phyloP scores from a whole-genome alignment of 2,888 invertebrate genomes.

The Drosophila suboccidentalis region DNA sequence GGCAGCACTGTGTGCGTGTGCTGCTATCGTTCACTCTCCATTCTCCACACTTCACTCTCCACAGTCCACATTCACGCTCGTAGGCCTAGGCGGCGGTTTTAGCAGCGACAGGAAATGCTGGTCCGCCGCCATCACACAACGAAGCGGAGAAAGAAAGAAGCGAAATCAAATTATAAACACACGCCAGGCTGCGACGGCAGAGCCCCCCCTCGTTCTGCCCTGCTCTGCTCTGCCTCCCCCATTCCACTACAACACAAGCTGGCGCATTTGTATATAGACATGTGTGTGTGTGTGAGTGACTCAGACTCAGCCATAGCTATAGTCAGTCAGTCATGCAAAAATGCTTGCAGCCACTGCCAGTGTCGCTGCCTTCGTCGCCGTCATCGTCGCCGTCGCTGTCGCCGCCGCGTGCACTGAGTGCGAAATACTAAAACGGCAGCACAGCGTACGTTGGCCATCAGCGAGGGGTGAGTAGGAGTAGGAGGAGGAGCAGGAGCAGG shows the following conservation, averaged over 20 bases:
- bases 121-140: constrained; percentile 54
- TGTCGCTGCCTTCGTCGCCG: constrained; percentile 35
- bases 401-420: constrained; percentile 71
- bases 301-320: constrained; percentile 63
- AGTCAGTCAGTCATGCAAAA: constrained; percentile 75
- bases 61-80: constrained; percentile 25
- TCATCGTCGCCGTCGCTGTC: constrained; percentile 25
- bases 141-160: constrained; percentile 69
- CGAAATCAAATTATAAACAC: constrained; percentile 79
- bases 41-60: constrained; percentile 7
- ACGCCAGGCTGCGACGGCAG: constrained; percentile 68
- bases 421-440: constrained; percentile 77
- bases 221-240: constrained; percentile 17
- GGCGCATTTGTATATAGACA: constrained; percentile 34
- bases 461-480: background rate
- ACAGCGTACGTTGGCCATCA: constrained; percentile 19
- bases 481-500: background rate
- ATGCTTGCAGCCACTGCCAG: constrained; percentile 57
- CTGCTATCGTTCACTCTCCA: constrained; percentile 5
- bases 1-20: constrained; percentile 7
- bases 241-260: constrained; percentile 29
- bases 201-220: background rate
- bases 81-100: constrained; percentile 64
- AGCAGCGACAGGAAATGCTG: constrained; percentile 75
- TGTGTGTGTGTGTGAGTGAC: constrained; percentile 57